phyloP scores from a whole-genome alignment of 1,140 invertebrate genomes.

The Eupeodes corollae region DNA sequence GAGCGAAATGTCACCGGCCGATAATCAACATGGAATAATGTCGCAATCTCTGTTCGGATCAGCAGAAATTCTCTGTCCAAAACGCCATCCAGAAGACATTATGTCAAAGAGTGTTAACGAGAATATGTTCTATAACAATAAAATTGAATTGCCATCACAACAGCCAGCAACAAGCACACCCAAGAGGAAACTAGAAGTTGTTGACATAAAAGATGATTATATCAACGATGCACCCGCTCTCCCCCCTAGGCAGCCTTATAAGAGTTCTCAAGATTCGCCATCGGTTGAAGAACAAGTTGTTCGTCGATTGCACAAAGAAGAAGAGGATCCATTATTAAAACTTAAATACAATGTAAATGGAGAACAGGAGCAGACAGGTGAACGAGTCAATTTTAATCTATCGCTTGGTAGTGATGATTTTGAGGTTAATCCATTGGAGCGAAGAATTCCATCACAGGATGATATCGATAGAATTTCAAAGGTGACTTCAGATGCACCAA shows the following conservation, averaged over 20 bases:
- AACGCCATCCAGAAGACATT: constrained; percentile 37
- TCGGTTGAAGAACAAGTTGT: neutral
- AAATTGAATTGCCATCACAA: constrained; percentile 23
- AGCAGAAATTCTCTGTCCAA: constrained; percentile 28
- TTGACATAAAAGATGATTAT: constrained; percentile 11
- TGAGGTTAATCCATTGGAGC: constrained; percentile 41
- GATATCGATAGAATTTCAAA: constrained; percentile 78
- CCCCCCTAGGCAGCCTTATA: neutral
- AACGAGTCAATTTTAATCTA: constrained; percentile 28
- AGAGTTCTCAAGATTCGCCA: neutral
- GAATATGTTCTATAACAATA: constrained; percentile 43
- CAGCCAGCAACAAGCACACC: constrained; percentile 22
- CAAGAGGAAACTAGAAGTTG: constrained; percentile 25
- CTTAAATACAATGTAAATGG: constrained; percentile 5
- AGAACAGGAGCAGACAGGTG: neutral
- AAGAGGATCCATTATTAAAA: constrained; percentile 1
- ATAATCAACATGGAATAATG: constrained; percentile 24
- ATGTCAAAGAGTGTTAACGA: constrained; percentile 51
- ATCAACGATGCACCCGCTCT: neutral
- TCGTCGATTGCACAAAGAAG: no score
- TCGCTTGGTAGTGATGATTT: constrained; percentile 37
- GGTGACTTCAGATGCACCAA: constrained; percentile 69
- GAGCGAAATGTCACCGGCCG: constrained; percentile 1
- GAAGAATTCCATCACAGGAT: constrained; percentile 58
- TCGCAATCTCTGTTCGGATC: constrained; percentile 35